Evolutionary conservation across 1,140 invertebrate species (phyloP).

Genomic region (Pseudomyrmex concolor): DNA sequence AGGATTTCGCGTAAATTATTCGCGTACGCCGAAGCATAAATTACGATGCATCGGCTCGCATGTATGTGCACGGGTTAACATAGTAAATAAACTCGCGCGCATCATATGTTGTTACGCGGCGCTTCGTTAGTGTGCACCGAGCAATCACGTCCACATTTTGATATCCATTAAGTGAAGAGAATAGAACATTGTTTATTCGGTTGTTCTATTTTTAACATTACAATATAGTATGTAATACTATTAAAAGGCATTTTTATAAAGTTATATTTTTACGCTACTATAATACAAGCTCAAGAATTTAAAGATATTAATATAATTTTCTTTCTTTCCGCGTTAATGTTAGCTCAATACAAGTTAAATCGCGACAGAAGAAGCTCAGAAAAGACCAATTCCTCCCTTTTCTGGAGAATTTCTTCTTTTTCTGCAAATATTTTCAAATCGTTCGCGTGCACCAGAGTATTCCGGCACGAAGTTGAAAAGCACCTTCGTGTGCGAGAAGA

Average conservation of each 20-base stretch:
- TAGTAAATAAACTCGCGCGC: constrained; percentile 56
- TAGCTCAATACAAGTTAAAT: constrained; percentile 33
- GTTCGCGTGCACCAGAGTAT: constrained; percentile 45
- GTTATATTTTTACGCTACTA: too few species aligned
- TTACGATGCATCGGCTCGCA: constrained; percentile 43
- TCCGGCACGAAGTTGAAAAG: constrained; percentile 59
- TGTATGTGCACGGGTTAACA: constrained; percentile 33
- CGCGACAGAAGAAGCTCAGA: constrained; percentile 21
- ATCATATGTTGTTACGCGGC: constrained; percentile 28
- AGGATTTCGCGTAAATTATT: constrained; percentile 62
- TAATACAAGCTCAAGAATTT: too few species aligned
- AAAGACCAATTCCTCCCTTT: background rate
- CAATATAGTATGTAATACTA: too few species aligned
- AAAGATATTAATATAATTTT: too few species aligned
- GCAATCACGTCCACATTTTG: constrained; percentile 8
- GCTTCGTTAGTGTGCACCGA: background rate
- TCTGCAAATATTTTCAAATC: constrained; percentile 64
- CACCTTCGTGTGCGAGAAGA: constrained; percentile 58
- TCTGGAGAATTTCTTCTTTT: constrained; percentile 56
- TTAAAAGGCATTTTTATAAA: too few species aligned
- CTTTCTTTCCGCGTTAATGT: background rate
- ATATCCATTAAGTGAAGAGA: constrained; percentile 2
- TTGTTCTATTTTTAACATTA: background rate
- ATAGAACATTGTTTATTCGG: background rate
- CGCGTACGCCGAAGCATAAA: constrained; percentile 56